A percentile compares a stretch with the other conserved stretches of the same genome.
These are phyloP conservation scores for Ariopsis seemanni DNA, from an alignment of 2,113 vertebrate species.

Conservation along the genomic window DNA sequence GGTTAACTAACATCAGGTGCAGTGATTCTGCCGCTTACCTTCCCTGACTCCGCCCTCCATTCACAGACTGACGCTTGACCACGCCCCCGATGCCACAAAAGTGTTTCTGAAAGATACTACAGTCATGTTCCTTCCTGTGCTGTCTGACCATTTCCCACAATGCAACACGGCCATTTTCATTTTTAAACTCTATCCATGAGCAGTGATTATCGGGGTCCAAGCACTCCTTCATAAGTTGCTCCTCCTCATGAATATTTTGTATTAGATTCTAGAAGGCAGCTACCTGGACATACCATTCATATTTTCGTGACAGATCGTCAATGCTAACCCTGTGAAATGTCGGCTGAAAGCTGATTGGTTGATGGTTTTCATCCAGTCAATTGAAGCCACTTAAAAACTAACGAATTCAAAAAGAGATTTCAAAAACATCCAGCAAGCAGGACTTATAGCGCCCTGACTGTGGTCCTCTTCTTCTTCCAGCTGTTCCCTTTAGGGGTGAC, in stretches of 20 bases:
- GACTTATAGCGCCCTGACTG: too few relatives aligned
- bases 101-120: background rate
- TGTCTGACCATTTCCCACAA: background rate
- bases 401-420: too few relatives aligned
- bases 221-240: background rate
- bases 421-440: too few relatives aligned
- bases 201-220: background rate
- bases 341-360: background rate
- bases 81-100: too few relatives aligned
- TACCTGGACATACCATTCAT: background rate
- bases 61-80: too few relatives aligned
- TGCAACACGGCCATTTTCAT: background rate
- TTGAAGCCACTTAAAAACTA: too few relatives aligned
- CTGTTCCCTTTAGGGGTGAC: too few relatives aligned
- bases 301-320: background rate
- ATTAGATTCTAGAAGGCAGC: background rate
- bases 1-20: too few relatives aligned
- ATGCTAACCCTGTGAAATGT: background rate
- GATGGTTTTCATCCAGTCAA: background rate
- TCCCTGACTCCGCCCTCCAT: too few relatives aligned
- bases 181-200: background rate
- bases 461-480: too few relatives aligned
- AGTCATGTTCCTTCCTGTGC: background rate
- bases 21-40: too few relatives aligned
- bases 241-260: background rate